Evolutionary conservation across 2,113 vertebrate genomes (phyloP), one percentile per base, ranked within the genome.

Genomic region (Laticauda laticaudata): DNA sequence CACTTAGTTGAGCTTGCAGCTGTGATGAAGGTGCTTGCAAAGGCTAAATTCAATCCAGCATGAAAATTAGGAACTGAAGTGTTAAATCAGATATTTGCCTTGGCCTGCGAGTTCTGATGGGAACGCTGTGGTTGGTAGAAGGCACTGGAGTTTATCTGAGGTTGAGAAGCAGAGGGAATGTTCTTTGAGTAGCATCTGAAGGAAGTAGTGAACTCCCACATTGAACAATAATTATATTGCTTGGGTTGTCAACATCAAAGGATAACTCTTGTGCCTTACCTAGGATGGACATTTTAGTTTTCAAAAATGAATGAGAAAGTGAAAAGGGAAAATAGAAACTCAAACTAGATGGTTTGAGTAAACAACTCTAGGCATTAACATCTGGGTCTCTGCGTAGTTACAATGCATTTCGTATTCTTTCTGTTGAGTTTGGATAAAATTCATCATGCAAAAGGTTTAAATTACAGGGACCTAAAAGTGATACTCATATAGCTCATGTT

Each of bases 21-120:
- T 96, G 94, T 29, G 6, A 59, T 39, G 93, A 92, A 91, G 94
- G 87, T 61, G 91, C 91, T 94, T 51, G 94, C 91, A 93, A 95
- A 92, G 92, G 92, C 91, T 87, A 94, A 95, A 96, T 95, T 94
- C 93, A 95, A 56, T 94, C 91, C 95, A 90, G 91, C 90, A 92
- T 96, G 96, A 90, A 94, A 86, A 4, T 53, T 45, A 90, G 95
- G 90, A 51, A 91, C 91, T 94, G 95, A 95, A 96, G 94, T 95
- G 96, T 97, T 95, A 96, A 96, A 94, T 56, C 87, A 95, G 93
- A 91, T 96, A 43, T 96, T 97, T 95, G 92, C 91, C 91, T 96
- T 96, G 97, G 97, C 95, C 57, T 69, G 86, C 21, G 20, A 3
- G 6, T 26, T 23, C 34, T 56, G 34, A 5, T 24, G 54, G 88